Percentiles rank a stretch among this genome's conserved stretches.
Evolutionary conservation across 92 coral and sea anemone genomes (phyloP).

Genomic region (Heliopora coerulea): DNA sequence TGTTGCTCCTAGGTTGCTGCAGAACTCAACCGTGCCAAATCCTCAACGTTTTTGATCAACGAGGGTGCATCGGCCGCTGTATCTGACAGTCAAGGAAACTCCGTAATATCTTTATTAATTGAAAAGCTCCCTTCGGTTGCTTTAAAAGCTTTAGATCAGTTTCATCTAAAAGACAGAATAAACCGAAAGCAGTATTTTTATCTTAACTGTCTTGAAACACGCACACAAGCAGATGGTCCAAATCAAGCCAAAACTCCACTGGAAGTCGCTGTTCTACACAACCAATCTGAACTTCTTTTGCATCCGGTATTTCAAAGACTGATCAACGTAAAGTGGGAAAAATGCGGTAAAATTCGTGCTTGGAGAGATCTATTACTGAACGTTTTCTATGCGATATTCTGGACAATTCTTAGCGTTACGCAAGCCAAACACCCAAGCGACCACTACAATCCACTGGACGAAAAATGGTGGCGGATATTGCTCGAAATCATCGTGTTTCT

Average conservation of each 20-base stretch:
- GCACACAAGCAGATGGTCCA: slow-evolving; percentile 32
- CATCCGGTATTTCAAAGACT: slow-evolving; percentile 75
- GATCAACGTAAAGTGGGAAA: slow-evolving; percentile 75
- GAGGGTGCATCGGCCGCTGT: slow-evolving; percentile 38
- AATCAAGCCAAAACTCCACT: slow-evolving; percentile 65
- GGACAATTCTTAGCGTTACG: slow-evolving; percentile 65
- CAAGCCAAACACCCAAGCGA: slow-evolving; percentile 59
- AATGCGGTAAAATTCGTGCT: slow-evolving; percentile 62
- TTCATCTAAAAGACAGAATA: slow-evolving; percentile 67
- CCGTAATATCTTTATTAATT: slow-evolving; percentile 34
- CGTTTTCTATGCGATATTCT: slow-evolving; percentile 58
- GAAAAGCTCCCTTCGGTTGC: slow-evolving; percentile 51
- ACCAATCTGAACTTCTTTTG: slow-evolving; percentile 66
- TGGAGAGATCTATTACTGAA: slow-evolving; percentile 69
- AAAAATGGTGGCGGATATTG: slow-evolving; percentile 72
- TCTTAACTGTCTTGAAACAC: slow-evolving; percentile 64
- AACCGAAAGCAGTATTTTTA: slow-evolving; percentile 72
- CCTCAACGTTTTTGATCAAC: slow-evolving; percentile 34
- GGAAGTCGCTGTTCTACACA: slow-evolving; percentile 65
- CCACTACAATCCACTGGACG: slow-evolving; percentile 58
- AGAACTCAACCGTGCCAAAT: slow-evolving; percentile 39
- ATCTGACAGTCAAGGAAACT: slow-evolving; percentile 31
- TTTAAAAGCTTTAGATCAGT: slow-evolving; percentile 72
- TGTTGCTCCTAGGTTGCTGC: slow-evolving; percentile 20
- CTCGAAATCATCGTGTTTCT: slow-evolving; percentile 60